Percentiles rank a stretch among this genome's conserved stretches.
phyloP scores from a whole-genome alignment of 2,113 vertebrate genomes.

The Eretmochelys imbricata region DNA sequence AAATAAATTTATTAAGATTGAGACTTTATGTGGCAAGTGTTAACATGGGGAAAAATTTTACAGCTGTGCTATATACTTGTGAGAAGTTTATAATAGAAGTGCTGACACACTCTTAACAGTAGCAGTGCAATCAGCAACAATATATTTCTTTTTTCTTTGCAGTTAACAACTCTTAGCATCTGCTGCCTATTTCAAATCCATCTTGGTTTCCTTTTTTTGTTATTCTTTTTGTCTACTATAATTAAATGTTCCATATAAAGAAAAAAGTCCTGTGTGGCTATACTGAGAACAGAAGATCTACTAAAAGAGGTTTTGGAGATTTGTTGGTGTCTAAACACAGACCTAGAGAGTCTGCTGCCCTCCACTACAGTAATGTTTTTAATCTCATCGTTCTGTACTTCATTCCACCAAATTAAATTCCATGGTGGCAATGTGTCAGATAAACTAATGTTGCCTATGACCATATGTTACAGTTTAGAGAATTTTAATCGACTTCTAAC shows the following conservation, averaged over 20 bases:
- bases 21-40: neutral
- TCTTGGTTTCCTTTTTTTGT: neutral
- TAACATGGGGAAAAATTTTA: neutral
- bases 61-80: neutral
- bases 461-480: accelerated
- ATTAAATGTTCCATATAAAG: neutral
- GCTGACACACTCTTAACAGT: neutral
- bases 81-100: neutral
- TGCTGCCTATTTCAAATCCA: neutral
- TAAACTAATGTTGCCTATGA: neutral
- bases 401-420: neutral
- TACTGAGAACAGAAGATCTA: conserved; percentile 10
- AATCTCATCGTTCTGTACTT: neutral
- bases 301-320: neutral
- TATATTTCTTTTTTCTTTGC: neutral
- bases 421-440: neutral
- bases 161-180: neutral
- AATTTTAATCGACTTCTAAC: neutral
- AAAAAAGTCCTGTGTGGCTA: neutral
- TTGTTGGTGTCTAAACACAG: neutral
- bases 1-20: neutral
- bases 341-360: neutral
- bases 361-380: neutral
- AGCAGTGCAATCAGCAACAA: neutral
- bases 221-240: neutral